phyloP scores from a whole-genome alignment of 2,113 vertebrate species.

The Forbesichthys papilliferus region DNA sequence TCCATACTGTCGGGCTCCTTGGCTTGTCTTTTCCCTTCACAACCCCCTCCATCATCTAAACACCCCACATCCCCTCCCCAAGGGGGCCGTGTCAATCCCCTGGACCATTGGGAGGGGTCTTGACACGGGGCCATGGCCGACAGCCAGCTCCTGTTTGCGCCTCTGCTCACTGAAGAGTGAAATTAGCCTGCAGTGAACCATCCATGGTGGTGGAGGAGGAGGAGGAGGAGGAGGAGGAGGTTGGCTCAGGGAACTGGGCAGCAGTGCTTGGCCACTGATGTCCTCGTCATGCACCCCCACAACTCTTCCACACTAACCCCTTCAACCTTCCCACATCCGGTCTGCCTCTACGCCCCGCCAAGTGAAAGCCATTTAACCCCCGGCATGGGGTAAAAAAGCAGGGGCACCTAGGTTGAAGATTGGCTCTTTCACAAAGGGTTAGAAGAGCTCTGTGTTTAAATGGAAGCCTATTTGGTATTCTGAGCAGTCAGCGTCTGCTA shows the following conservation, averaged over 20 bases:
- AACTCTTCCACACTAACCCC: constrained; percentile 23
- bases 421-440: constrained; percentile 27
- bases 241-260: constrained; percentile 48
- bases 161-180: constrained; percentile 63
- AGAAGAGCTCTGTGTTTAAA: constrained; percentile 47
- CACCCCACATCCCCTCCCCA: background rate
- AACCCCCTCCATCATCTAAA: constrained; percentile 13
- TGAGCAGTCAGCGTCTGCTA: constrained; percentile 2
- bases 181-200: constrained; percentile 58
- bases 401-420: constrained; percentile 20
- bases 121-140: constrained; percentile 38
- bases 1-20: constrained; percentile 16
- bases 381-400: constrained; percentile 43
- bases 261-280: constrained; percentile 42
- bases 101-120: constrained; percentile 33
- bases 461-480: constrained; percentile 49
- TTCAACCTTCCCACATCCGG: constrained; percentile 15
- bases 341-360: constrained; percentile 33
- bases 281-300: constrained; percentile 18
- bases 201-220: constrained; percentile 6
- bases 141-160: constrained; percentile 45
- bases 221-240: constrained; percentile 6
- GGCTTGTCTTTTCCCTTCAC: constrained; percentile 9
- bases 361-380: constrained; percentile 61
- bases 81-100: constrained; percentile 59